Evolutionary conservation across 2,888 invertebrate genomes (phyloP), one percentile per base, ranked within the genome.

Genomic region (Melanargia galathea): DNA sequence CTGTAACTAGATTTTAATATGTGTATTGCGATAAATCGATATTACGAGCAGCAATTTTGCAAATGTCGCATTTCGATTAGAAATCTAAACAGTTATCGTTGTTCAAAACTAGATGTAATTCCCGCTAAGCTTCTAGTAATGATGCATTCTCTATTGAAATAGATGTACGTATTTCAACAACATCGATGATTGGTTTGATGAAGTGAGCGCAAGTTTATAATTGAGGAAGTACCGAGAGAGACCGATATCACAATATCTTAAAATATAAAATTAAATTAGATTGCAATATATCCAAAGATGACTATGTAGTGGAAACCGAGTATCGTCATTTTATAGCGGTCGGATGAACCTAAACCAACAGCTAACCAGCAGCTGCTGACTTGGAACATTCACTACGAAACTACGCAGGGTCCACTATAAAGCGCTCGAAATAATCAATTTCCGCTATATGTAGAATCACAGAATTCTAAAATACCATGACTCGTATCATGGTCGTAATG

Each of bases 131-230:
- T 24, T 13, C 46, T 5, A 24, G 46, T 24, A 48, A 48, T 48
- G n/a, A n/a, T 48, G 13, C 46, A 24, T 48, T 48, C 24, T 48
- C 46, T 24, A 24, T 48, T 48, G n/a, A 24, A 48, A 48, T 48
- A n/a, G 24, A 48, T 48, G 13, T n/a, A n/a, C n/a, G n/a, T 24
- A 24, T 22, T 24, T 48, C 24, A 5, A 22, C 24, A 2, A 22
- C 3, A 8, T 7, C 8, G 18, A 18, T 18, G 16, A 43, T 43
- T 18, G 18, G 18, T 43, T 16, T 40, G 7, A 43, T 7, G 8
- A 8, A 43, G 16, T 8, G 6, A 16, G 35, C 30, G 13, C 13
- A 35, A 35, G 43, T 18, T 43, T 10, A 18, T 43, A 18, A 18
- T 18, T 43, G 18, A n/a, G n/a, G n/a, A n/a, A n/a, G n/a, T n/a